Base-by-base conservation (phyloP, 2,888 invertebrate genomes). In the Harpalus rufipes region DNA sequence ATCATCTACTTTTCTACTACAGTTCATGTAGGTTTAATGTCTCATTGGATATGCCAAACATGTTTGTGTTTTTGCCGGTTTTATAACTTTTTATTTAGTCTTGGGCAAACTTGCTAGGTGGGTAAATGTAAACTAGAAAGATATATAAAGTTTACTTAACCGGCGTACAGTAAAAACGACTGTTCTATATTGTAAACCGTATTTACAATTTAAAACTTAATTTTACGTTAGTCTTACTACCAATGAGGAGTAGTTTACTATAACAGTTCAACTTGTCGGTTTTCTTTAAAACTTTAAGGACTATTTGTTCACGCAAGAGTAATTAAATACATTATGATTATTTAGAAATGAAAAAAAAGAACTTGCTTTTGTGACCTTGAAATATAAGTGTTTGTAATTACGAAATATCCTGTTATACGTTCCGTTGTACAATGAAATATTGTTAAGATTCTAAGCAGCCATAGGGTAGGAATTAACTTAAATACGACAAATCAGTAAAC, bases 1-100 rank as follows among this genome's bases (percentile, higher is more conserved):
- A 41, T 61, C 74, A 41, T 63, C 41, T 78, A 84, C 84, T 84
- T 84, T 76, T 78, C 61, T 51, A 84, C 76, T 83, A 65, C 58
- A 51, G 56, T 81, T 51, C 81, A 56, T 63, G 59, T 85, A 63
- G 82, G 85, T 85, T 85, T 85, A 74, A 81, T 85, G 86, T 81
- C 86, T 86, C 87, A 87, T 87, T 87, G 86, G 86, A 87, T 88
- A 88, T 88, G 88, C 88, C 87, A 88, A 89, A 88, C 88, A 87
- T 89, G 89, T 89, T 89, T 89, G 86, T 88, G 87, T 88, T 87
- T 88, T 88, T 88, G 87, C 89, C 89, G 89, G 89, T 87, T 88
- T 88, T 88, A 63, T 85, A 59, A 88, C 88, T 87, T 88, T 88
- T 63, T 85, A 83, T 85, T 56, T 51, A 68, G 68, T 72, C 83